Evolutionary conservation across 2,888 invertebrate genomes (phyloP).

Genomic region (Ophonus ardosiacus): DNA sequence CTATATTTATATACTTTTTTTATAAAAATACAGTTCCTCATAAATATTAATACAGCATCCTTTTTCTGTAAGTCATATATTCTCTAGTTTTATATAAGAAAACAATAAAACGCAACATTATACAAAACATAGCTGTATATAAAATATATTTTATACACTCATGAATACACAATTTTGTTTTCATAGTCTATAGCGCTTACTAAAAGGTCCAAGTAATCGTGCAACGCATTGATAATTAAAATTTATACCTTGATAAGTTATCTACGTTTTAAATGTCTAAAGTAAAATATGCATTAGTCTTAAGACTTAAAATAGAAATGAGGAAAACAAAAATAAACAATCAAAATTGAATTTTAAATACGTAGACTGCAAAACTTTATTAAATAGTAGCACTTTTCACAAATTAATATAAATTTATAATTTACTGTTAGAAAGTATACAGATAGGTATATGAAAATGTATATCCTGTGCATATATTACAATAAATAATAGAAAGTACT

Average conservation of each 20-base stretch:
- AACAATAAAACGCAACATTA: background rate
- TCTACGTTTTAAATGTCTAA: constrained; percentile 10
- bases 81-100: background rate
- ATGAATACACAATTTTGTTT: background rate
- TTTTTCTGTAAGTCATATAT: background rate
- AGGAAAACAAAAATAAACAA: background rate
- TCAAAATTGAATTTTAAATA: background rate
- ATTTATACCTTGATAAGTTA: constrained; percentile 24
- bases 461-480: background rate
- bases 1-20: background rate
- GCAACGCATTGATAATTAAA: background rate
- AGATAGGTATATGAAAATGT: background rate
- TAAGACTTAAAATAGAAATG: background rate
- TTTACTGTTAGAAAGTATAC: background rate
- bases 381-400: background rate
- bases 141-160: background rate
- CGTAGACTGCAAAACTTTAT: background rate
- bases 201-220: background rate
- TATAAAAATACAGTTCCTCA: background rate
- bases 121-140: background rate
- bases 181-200: background rate
- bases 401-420: background rate
- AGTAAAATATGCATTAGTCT: background rate
- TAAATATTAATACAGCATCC: background rate
- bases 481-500: background rate